Evolutionary conservation across 1,140 invertebrate species (phyloP).

Genomic region (Cotesia glomerata): DNA sequence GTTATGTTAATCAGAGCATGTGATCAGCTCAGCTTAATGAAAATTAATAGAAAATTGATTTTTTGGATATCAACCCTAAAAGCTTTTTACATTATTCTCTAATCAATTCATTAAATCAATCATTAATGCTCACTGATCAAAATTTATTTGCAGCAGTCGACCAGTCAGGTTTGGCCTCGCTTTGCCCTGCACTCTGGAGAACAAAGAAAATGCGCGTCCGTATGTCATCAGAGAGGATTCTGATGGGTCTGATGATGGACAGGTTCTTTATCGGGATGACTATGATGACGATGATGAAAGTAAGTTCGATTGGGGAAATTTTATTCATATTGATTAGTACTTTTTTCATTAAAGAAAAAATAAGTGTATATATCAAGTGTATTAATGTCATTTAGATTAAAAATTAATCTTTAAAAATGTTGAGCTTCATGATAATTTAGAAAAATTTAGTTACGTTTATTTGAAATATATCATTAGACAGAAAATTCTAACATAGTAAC

Average conservation of each 20-base stretch:
- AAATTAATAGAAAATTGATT: constrained; percentile 51
- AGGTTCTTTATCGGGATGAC: constrained; percentile 79
- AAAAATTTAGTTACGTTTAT: too few relatives aligned
- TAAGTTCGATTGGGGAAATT: constrained; percentile 42
- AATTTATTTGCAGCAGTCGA: constrained; percentile 68
- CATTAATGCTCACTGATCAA: neutral
- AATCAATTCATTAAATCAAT: neutral
- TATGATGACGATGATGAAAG: constrained; percentile 74
- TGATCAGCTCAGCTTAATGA: neutral
- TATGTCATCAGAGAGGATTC: constrained; percentile 72
- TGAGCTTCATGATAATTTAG: too few relatives aligned
- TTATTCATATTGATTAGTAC: too few relatives aligned
- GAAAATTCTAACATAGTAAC: too few relatives aligned
- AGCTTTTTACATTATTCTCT: neutral
- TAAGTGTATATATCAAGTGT: too few relatives aligned
- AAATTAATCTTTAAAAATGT: too few relatives aligned
- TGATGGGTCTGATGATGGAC: constrained; percentile 71
- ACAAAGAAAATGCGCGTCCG: constrained; percentile 86
- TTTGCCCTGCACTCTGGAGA: constrained; percentile 77
- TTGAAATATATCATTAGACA: too few relatives aligned
- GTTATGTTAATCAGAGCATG: neutral
- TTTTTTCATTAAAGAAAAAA: too few relatives aligned
- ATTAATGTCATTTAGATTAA: too few relatives aligned
- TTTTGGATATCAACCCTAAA: constrained; percentile 42
- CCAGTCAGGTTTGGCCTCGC: constrained; percentile 78